These are phyloP conservation scores for Emydoidea blandingii DNA, from an alignment of 2,797 vertebrate species.

Conservation along the genomic window DNA sequence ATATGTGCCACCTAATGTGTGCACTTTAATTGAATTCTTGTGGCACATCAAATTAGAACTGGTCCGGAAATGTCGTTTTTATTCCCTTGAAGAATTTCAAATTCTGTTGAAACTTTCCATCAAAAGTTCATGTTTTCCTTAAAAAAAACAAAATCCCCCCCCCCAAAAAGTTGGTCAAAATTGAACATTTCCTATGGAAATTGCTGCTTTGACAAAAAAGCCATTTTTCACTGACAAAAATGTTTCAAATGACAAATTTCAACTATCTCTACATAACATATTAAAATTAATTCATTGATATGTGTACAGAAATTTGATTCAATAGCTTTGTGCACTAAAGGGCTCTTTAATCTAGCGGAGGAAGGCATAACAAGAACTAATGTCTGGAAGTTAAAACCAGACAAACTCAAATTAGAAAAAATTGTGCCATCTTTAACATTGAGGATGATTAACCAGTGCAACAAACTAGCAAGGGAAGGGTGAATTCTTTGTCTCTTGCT, in stretches of 20 bases:
- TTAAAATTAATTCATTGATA: not conserved
- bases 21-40: not conserved
- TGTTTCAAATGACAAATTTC: not conserved
- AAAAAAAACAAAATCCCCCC: not conserved
- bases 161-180: not conserved
- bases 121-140: not conserved
- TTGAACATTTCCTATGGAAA: not conserved
- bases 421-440: not conserved
- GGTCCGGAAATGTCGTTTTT: not conserved
- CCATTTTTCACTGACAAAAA: not conserved
- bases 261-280: not conserved
- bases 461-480: not conserved
- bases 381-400: not conserved
- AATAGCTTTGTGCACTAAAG: not conserved
- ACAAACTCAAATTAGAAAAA: not conserved
- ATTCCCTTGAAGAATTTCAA: not conserved
- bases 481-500: not conserved
- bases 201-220: not conserved
- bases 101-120: not conserved
- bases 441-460: not conserved
- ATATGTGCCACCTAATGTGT: not conserved
- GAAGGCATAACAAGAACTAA: not conserved
- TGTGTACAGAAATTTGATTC: not conserved
- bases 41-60: not conserved
- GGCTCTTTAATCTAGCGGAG: not conserved